Conservation (phyloP, 2,113 vertebrate species). For the Ascaphus truei region DNA sequence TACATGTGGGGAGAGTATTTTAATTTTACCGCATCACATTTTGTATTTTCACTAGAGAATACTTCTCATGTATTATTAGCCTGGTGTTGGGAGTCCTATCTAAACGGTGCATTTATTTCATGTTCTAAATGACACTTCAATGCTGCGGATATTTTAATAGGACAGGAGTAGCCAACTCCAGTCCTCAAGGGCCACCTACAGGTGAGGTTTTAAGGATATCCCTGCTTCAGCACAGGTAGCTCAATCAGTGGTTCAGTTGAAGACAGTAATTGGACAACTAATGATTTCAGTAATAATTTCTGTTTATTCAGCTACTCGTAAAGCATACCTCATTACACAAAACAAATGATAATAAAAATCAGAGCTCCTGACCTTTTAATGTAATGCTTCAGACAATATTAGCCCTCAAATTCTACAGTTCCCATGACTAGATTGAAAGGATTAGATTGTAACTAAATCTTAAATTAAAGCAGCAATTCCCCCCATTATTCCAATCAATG, state of each 20-base stretch:
- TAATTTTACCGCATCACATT: too few relatives aligned
- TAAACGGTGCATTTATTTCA: background rate
- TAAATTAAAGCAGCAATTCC: background rate
- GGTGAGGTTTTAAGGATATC: too few relatives aligned
- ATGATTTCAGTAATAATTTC: background rate
- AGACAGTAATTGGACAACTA: background rate
- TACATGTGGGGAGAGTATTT: too few relatives aligned
- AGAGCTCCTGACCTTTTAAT: slow-evolving; percentile 3
- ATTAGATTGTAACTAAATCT: background rate
- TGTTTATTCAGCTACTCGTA: background rate
- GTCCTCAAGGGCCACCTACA: too few relatives aligned
- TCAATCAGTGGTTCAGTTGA: too few relatives aligned
- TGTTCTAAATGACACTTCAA: background rate
- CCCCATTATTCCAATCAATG: too few relatives aligned
- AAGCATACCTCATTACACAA: background rate
- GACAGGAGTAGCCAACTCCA: too few relatives aligned
- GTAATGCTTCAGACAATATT: background rate
- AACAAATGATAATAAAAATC: slow-evolving; percentile 14
- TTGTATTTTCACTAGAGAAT: too few relatives aligned
- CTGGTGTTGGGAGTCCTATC: too few relatives aligned
- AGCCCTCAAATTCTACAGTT: background rate
- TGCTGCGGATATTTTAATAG: background rate
- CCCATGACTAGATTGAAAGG: slow-evolving; percentile 2
- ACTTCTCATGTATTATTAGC: too few relatives aligned
- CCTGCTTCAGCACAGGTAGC: too few relatives aligned